Percentiles rank a stretch among this genome's conserved stretches.
Conservation (phyloP, 2,888 invertebrate genomes). For the Troides helena region DNA sequence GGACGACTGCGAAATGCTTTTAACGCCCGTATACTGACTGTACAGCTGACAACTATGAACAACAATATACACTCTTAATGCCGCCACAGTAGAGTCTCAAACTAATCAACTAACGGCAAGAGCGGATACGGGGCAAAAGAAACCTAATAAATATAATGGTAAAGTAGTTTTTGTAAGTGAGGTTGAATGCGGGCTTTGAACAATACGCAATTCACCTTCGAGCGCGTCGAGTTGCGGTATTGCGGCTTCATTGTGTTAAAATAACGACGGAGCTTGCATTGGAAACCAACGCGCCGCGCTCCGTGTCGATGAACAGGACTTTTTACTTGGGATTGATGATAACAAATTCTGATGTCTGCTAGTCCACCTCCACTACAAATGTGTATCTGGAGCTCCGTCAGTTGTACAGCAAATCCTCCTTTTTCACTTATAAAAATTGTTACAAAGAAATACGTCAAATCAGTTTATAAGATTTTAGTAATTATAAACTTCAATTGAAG, state of each 20-base stretch:
- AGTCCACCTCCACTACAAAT: neutral
- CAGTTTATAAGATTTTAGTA: neutral
- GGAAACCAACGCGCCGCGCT: conserved; percentile 63
- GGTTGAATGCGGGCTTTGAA: conserved; percentile 72
- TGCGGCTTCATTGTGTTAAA: conserved; percentile 79
- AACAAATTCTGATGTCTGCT: conserved; percentile 26
- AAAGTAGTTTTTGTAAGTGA: conserved; percentile 74
- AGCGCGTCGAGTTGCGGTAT: conserved; percentile 78
- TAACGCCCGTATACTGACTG: conserved; percentile 66
- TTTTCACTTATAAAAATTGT: too few species aligned
- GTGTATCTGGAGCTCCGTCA: too few species aligned
- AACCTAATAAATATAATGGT: conserved; percentile 70
- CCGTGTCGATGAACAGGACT: conserved; percentile 53
- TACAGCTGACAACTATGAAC: conserved; percentile 40
- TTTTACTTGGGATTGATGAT: conserved; percentile 44
- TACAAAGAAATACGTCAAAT: neutral
- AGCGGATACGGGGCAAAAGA: conserved; percentile 55
- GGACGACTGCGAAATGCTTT: conserved; percentile 79
- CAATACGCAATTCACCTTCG: conserved; percentile 81
- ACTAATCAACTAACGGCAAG: conserved; percentile 41
- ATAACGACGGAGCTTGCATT: conserved; percentile 72
- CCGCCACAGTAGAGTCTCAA: conserved; percentile 35
- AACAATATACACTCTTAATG: conserved; percentile 35
- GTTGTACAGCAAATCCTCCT: too few species aligned
- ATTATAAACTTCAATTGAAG: neutral